Evolutionary conservation across 1,140 invertebrate genomes (phyloP).

Genomic region (Papilio helenus): DNA sequence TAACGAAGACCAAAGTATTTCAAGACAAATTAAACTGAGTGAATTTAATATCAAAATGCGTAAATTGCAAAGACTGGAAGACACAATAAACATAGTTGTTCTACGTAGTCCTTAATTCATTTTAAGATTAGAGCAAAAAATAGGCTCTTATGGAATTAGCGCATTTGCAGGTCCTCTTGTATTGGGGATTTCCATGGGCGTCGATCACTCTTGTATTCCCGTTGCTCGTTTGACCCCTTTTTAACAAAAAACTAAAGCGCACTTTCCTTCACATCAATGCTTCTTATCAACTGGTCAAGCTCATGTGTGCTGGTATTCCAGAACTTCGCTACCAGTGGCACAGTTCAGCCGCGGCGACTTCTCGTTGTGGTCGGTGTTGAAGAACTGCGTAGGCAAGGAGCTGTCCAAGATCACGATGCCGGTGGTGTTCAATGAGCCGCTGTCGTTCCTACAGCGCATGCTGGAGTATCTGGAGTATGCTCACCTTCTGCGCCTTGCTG

Average conservation of each 20-base stretch:
- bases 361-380: conserved; percentile 97
- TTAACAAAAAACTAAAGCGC: too few relatives aligned
- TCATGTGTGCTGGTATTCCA: conserved; percentile 66
- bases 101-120: background rate
- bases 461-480: conserved; percentile 98
- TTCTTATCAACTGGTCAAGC: background rate
- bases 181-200: too few relatives aligned
- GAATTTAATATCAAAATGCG: too few relatives aligned
- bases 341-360: conserved; percentile 95
- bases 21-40: too few relatives aligned
- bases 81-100: too few relatives aligned
- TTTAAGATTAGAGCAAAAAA: background rate
- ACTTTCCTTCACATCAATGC: background rate
- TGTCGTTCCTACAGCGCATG: conserved; percentile 97
- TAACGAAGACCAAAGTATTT: too few relatives aligned
- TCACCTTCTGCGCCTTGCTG: conserved; percentile 91
- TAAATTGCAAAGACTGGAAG: too few relatives aligned
- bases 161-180: background rate
- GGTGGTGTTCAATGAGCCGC: conserved; percentile 98
- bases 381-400: conserved; percentile 97
- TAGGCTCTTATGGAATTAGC: background rate
- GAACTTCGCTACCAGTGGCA: conserved; percentile 91
- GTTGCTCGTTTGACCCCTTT: too few relatives aligned
- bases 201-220: too few relatives aligned
- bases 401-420: conserved; percentile 99